phyloP scores from a whole-genome alignment of 2,113 vertebrate genomes.

The Euleptes europaea region DNA sequence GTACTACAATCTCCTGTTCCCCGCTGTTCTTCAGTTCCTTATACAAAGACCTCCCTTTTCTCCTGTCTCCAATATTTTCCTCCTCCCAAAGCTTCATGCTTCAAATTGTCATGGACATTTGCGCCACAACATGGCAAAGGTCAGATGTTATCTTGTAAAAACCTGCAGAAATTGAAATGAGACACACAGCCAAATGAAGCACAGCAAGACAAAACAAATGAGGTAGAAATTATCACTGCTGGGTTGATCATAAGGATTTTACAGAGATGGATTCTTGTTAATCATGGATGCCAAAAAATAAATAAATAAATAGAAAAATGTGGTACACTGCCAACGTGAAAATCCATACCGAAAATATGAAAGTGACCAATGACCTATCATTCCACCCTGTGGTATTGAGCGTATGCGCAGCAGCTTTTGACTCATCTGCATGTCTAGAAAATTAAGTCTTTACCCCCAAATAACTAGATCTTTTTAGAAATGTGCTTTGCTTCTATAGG shows the following conservation, averaged over 20 bases:
- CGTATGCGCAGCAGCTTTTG: conserved; percentile 1
- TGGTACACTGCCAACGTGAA: conserved; percentile 14
- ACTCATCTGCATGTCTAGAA: conserved; percentile 13
- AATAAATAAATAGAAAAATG: too few species aligned
- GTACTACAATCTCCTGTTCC: neutral
- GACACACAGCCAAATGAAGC: conserved; percentile 33
- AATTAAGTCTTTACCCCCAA: conserved; percentile 32
- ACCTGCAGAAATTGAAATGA: conserved; percentile 32
- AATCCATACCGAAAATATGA: conserved; percentile 1
- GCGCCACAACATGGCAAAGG: neutral
- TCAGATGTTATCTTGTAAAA: conserved; percentile 30
- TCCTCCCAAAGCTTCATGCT: neutral
- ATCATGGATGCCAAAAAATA: conserved; percentile 44
- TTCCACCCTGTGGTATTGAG: neutral
- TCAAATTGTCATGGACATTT: neutral
- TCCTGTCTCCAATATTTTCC: neutral
- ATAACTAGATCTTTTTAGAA: conserved; percentile 24
- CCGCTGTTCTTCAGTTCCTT: neutral
- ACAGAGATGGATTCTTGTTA: conserved; percentile 43
- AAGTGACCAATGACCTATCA: conserved; percentile 4
- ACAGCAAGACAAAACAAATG: conserved; percentile 39
- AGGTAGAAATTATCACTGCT: conserved; percentile 39
- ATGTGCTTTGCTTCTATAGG: conserved; percentile 8
- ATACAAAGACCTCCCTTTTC: neutral
- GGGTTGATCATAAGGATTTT: conserved; percentile 44